These are phyloP conservation scores for Isoperla grammatica DNA, from an alignment of 2,888 invertebrate genomes.

Conservation along the genomic window DNA sequence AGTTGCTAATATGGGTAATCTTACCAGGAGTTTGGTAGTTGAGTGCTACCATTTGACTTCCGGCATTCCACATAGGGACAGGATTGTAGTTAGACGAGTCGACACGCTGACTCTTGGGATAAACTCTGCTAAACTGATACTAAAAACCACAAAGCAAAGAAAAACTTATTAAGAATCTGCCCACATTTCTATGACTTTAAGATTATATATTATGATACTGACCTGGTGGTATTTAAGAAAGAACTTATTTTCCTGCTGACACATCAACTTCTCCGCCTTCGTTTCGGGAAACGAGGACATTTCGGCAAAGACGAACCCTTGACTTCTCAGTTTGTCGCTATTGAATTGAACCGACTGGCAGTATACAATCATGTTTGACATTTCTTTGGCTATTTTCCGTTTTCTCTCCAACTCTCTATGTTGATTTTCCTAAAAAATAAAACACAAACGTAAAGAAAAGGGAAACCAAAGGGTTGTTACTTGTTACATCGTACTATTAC, in stretches of 20 bases:
- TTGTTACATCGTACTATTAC: background rate
- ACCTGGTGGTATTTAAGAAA: slow-evolving; percentile 73
- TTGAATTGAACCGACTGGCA: slow-evolving; percentile 85
- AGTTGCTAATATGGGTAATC: too few species aligned
- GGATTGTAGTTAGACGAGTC: slow-evolving; percentile 98
- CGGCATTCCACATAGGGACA: slow-evolving; percentile 89
- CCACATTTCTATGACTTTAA: too few species aligned
- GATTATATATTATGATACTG: too few species aligned
- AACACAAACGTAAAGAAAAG: background rate
- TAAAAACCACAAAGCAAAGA: too few species aligned
- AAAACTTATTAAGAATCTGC: too few species aligned
- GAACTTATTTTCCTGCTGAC: slow-evolving; percentile 67
- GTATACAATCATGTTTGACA: slow-evolving; percentile 95
- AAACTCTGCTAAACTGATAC: slow-evolving; percentile 83
- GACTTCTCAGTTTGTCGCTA: slow-evolving; percentile 61
- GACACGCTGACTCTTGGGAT: slow-evolving; percentile 89
- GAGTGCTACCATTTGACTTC: slow-evolving; percentile 94
- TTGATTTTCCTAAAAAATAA: slow-evolving; percentile 58
- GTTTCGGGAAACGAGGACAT: slow-evolving; percentile 98
- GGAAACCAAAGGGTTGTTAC: too few species aligned
- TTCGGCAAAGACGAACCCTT: slow-evolving; percentile 78
- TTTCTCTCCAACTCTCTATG: slow-evolving; percentile 84
- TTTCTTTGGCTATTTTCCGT: slow-evolving; percentile 90
- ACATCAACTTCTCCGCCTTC: slow-evolving; percentile 87
- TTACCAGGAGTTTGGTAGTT: slow-evolving; percentile 85